Evolutionary conservation across 2,113 vertebrate species (phyloP).

Genomic region (Hemicordylus capensis): DNA sequence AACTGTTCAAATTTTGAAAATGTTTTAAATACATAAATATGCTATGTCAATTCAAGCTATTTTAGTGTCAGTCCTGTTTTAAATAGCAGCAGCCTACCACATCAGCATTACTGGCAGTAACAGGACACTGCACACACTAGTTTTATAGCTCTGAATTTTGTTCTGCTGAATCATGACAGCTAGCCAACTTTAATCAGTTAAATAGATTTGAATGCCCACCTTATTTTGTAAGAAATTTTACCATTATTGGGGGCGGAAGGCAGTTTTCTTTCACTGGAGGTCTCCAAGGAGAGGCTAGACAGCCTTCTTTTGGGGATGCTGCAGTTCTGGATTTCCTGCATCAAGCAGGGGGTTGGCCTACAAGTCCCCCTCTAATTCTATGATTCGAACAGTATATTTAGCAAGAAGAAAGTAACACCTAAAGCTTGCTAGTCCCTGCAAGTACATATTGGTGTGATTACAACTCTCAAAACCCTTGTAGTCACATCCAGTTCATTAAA

Average conservation of each 20-base stretch:
- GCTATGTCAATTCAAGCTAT: not conserved
- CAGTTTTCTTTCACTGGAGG: too few relatives aligned
- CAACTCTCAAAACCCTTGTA: not conserved
- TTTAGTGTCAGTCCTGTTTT: conserved; percentile 7
- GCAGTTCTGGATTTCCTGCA: too few relatives aligned
- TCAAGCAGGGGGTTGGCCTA: too few relatives aligned
- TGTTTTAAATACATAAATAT: not conserved
- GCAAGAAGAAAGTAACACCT: not conserved
- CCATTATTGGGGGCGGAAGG: too few relatives aligned
- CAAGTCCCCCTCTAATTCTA: too few relatives aligned
- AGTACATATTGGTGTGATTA: not conserved
- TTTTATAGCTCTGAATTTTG: not conserved
- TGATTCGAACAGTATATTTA: not conserved
- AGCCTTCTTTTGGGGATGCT: too few relatives aligned
- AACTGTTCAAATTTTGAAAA: not conserved
- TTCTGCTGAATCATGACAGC: not conserved
- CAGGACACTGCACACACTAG: not conserved
- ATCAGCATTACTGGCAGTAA: not conserved
- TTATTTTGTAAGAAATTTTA: too few relatives aligned
- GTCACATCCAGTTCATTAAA: not conserved
- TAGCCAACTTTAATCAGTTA: not conserved
- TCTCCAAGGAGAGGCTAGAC: too few relatives aligned
- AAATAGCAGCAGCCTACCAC: not conserved
- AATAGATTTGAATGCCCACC: not conserved
- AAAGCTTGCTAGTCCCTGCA: not conserved